phyloP scores from a whole-genome alignment of 2,888 invertebrate species.

The Andrena bicolor region DNA sequence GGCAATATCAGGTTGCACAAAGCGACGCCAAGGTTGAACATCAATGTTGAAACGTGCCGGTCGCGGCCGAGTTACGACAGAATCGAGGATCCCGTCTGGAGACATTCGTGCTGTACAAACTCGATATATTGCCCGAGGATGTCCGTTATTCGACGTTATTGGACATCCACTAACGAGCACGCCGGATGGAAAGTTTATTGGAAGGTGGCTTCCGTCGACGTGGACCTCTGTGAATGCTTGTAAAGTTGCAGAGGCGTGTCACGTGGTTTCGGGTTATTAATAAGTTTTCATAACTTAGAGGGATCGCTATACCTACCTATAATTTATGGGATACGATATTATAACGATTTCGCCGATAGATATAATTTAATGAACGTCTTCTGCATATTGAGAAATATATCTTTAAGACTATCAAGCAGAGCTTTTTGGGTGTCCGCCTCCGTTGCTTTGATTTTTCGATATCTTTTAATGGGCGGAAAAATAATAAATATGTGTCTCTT shows the following conservation, averaged over 20 bases:
- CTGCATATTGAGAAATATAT: too few relatives aligned
- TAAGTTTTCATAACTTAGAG: constrained; percentile 11
- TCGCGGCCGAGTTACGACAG: constrained; percentile 64
- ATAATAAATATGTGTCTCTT: too few relatives aligned
- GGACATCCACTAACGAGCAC: constrained; percentile 77
- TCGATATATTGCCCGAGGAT: constrained; percentile 75
- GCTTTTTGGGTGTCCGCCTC: too few relatives aligned
- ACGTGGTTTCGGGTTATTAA: constrained; percentile 28
- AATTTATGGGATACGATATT: not conserved
- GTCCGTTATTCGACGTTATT: constrained; percentile 76
- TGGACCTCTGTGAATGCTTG: constrained; percentile 32
- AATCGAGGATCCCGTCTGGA: constrained; percentile 61
- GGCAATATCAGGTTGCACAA: constrained; percentile 67
- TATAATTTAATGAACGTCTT: not conserved
- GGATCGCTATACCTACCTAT: not conserved
- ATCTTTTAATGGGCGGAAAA: too few relatives aligned
- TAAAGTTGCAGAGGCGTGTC: constrained; percentile 22
- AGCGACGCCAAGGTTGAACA: constrained; percentile 64
- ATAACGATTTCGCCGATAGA: not conserved
- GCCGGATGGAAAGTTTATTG: constrained; percentile 75
- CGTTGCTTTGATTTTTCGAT: too few relatives aligned
- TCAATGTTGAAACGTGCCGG: constrained; percentile 65
- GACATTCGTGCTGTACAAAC: constrained; percentile 70
- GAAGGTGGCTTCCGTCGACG: constrained; percentile 57
- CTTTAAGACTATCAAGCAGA: too few relatives aligned